These are phyloP conservation scores for Netta rufina DNA, from an alignment of 2,797 vertebrate genomes.

Conservation along the genomic window DNA sequence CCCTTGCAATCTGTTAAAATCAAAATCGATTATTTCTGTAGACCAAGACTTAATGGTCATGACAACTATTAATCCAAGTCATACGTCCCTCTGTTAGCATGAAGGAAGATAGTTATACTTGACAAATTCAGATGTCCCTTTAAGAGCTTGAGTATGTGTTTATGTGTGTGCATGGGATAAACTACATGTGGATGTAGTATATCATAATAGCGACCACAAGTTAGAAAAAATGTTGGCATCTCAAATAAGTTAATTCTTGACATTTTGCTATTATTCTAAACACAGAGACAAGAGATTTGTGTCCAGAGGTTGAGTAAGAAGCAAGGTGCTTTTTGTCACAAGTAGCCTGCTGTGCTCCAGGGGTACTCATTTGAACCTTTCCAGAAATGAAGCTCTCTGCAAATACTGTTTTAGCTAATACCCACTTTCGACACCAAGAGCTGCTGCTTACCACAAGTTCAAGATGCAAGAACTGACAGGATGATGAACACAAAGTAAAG, in stretches of 20 bases:
- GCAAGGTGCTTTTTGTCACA: not conserved
- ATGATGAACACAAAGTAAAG: not conserved
- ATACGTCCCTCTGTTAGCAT: conserved; percentile 5
- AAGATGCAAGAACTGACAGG: not conserved
- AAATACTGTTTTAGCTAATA: not conserved
- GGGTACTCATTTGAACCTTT: not conserved
- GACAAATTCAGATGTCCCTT: not conserved
- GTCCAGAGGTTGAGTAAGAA: not conserved
- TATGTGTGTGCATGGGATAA: not conserved
- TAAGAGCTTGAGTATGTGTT: not conserved
- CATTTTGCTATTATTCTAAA: not conserved
- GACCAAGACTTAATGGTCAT: not conserved
- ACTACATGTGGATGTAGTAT: not conserved
- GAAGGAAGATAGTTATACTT: not conserved
- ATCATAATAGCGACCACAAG: rapidly evolving
- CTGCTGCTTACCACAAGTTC: not conserved
- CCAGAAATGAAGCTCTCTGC: not conserved
- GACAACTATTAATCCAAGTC: not conserved
- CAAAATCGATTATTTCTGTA: conserved; percentile 31
- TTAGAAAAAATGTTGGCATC: not conserved
- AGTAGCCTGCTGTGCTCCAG: not conserved
- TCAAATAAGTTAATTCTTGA: not conserved
- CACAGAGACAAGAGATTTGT: not conserved
- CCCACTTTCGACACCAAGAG: not conserved
- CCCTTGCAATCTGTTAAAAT: not conserved